Percentiles rank a stretch among this genome's conserved stretches.
These are phyloP conservation scores for Polia nebulosa DNA, from an alignment of 2,888 invertebrate genomes.

Conservation along the genomic window DNA sequence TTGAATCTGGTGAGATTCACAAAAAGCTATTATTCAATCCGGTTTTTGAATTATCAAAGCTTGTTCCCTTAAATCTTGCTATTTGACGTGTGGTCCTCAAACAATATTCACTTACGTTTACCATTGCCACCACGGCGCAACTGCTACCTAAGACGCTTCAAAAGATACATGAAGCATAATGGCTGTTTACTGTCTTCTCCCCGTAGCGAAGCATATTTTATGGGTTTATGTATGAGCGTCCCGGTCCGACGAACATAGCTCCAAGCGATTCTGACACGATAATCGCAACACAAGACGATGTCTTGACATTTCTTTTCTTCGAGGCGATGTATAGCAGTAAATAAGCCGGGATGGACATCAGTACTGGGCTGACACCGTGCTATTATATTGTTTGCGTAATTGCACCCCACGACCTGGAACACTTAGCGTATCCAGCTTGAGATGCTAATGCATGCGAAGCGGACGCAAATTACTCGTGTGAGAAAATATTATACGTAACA, in stretches of 20 bases:
- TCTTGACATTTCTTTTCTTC: conserved; percentile 83
- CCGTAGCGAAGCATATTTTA: conserved; percentile 73
- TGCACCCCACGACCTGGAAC: conserved; percentile 77
- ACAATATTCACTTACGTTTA: conserved; percentile 51
- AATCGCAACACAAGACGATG: conserved; percentile 77
- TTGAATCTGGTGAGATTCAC: conserved; percentile 42
- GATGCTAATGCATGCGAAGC: conserved; percentile 83
- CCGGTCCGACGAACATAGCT: conserved; percentile 74
- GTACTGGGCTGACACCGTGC: conserved; percentile 77
- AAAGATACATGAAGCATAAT: conserved; percentile 70
- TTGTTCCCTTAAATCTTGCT: conserved; percentile 27
- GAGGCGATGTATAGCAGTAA: conserved; percentile 75
- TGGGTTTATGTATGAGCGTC: conserved; percentile 67
- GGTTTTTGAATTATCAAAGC: conserved; percentile 35
- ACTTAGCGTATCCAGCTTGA: conserved; percentile 76
- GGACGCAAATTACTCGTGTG: conserved; percentile 77
- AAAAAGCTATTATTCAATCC: conserved; percentile 51
- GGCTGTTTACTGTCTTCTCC: conserved; percentile 74
- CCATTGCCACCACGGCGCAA: conserved; percentile 43
- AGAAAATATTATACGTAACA: conserved; percentile 67
- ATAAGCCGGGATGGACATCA: conserved; percentile 78
- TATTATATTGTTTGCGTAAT: conserved; percentile 89
- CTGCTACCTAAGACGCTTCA: conserved; percentile 62
- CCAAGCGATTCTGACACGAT: conserved; percentile 80
- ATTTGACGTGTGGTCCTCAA: conserved; percentile 22